Percentiles rank a stretch among this genome's conserved stretches.
phyloP scores from a whole-genome alignment of 2,888 invertebrate species.

The Philopedon plagiatum region DNA sequence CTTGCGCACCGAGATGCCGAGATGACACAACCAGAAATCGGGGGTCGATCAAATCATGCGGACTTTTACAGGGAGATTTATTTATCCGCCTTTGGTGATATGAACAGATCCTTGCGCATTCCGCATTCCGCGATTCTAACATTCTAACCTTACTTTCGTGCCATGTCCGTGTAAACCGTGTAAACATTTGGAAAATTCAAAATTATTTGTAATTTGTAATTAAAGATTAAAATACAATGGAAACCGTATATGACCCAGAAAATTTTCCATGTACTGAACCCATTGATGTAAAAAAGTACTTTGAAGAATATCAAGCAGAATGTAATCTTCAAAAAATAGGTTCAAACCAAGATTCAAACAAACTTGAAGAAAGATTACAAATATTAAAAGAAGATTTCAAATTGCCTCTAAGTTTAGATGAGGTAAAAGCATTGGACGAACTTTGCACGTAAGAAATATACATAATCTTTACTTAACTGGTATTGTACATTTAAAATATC shows the following conservation, averaged over 20 bases:
- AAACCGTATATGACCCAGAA: slow-evolving; percentile 49
- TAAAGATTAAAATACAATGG: slow-evolving; percentile 35
- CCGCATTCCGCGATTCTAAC: too few species aligned
- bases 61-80: too few species aligned
- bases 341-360: slow-evolving; percentile 7
- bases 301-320: slow-evolving; percentile 40
- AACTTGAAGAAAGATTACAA: slow-evolving; percentile 4
- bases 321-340: neutral
- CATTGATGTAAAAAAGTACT: slow-evolving; percentile 40
- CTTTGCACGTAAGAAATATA: slow-evolving; percentile 33
- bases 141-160: too few species aligned
- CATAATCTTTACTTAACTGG: slow-evolving; percentile 1
- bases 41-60: too few species aligned
- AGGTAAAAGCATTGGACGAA: slow-evolving; percentile 31
- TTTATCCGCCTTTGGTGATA: too few species aligned
- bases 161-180: too few species aligned
- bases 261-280: slow-evolving; percentile 37
- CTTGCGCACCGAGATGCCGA: too few species aligned
- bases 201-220: too few species aligned
- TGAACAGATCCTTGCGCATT: too few species aligned
- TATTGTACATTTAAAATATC: too few species aligned
- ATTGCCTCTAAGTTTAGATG: slow-evolving; percentile 21
- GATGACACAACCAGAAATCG: too few species aligned
- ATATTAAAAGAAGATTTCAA: slow-evolving; percentile 42
- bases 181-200: too few species aligned